Base-by-base conservation (phyloP, 2,888 invertebrate species). In the Ethmia dodecea region DNA sequence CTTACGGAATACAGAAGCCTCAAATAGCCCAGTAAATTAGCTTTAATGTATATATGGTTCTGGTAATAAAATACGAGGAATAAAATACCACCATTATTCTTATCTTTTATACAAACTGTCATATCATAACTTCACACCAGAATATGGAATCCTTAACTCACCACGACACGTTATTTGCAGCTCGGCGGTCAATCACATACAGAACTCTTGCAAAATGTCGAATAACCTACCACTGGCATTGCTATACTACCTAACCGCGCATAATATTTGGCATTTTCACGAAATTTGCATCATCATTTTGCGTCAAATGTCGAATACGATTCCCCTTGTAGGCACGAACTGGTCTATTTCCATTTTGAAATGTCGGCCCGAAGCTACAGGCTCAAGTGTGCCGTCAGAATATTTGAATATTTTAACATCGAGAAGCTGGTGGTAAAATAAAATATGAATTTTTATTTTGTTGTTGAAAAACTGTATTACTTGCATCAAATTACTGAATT, bases 321-420 rank as follows among this genome's bases (percentile, higher is more conserved):
- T 71, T 74, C 69, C 68, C 70, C 68, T 68, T 63, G 70, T 71
- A 75, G 67, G 66, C 66, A 66, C 59, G 68, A 70, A 64, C 62
- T 59, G 62, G 65, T 75, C 68, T 70, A 77, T 78, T 78, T 78
- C 69, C 75, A 78, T 78, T 76, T 69, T 66, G 65, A 70, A 77
- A 78, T 77, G 71, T 77, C 74, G 71, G 67, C 56, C 58, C 55
- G 61, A 56, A 66, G 67, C 71, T 67, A 54, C 53, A 60, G 68
- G 66, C 70, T 74, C 76, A 73, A 77, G 74, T 72, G 71, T 64
- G 66, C 71, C 58, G 67, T 64, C 71, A 64, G 78, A 78, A 79
- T 77, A 80, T 80, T 74, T 80, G 75, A 80, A 80, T 80, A 80
- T 71, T 73, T 77, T 70, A 77, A 63, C 70, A 65, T 68, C 51